phyloP scores from a whole-genome alignment of 1,140 invertebrate genomes.

The Brachionus koreanus region DNA sequence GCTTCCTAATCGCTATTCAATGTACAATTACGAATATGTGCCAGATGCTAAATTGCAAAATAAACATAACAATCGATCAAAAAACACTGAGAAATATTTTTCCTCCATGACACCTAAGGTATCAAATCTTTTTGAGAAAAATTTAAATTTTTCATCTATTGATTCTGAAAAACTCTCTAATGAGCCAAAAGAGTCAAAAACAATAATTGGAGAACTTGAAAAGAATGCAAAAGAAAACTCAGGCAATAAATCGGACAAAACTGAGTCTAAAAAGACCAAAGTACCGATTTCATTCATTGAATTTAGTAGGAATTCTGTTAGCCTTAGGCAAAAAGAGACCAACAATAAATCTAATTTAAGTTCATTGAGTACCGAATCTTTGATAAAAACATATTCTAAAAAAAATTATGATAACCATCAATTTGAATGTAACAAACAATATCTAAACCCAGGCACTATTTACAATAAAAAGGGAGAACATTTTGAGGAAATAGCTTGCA shows the following conservation, averaged over 20 bases:
- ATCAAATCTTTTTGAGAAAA: background rate
- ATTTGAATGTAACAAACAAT: background rate
- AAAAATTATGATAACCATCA: background rate
- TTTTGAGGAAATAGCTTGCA: background rate
- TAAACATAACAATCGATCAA: background rate
- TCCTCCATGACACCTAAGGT: background rate
- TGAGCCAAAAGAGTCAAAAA: background rate
- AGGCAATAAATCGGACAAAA: background rate
- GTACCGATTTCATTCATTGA: conserved; percentile 25
- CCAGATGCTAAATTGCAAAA: background rate
- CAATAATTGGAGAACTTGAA: background rate
- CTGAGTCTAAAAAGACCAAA: background rate
- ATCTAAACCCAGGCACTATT: background rate
- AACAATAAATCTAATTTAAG: background rate
- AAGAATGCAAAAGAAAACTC: background rate
- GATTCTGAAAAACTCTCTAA: background rate
- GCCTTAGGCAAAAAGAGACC: background rate
- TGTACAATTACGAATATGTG: background rate
- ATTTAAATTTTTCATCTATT: background rate
- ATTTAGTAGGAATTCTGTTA: background rate
- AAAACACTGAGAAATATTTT: background rate
- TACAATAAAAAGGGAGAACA: background rate
- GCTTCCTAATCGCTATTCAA: background rate
- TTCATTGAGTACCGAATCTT: background rate
- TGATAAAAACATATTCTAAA: background rate